Evolutionary conservation across 1,140 invertebrate species (phyloP).

Genomic region (Drosophila orena): DNA sequence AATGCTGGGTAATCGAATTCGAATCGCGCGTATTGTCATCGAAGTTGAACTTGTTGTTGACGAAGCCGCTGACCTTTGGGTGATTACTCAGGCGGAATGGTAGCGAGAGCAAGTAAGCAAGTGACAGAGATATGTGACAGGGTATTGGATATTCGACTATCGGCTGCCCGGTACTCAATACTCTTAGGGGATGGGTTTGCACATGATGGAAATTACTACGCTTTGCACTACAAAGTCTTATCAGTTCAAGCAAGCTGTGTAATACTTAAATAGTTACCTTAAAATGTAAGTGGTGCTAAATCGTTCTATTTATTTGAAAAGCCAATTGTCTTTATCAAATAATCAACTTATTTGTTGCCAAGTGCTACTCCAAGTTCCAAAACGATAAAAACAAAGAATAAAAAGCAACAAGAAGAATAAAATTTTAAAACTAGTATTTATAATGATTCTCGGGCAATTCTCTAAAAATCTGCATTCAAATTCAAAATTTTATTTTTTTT

Average conservation of each 20-base stretch:
- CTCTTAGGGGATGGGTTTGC: no score
- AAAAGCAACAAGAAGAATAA: no score
- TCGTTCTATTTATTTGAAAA: no score
- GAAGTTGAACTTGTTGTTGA: slow-evolving; percentile 61
- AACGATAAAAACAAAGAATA: no score
- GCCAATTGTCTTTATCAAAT: no score
- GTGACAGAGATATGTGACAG: neutral
- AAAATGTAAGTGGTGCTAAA: neutral
- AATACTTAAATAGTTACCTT: neutral
- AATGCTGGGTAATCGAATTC: slow-evolving; percentile 17
- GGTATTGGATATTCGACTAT: slow-evolving; percentile 8
- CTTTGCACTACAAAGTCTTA: neutral
- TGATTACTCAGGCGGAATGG: slow-evolving; percentile 21
- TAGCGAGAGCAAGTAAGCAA: slow-evolving; percentile 26
- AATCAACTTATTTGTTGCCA: no score
- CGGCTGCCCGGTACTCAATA: slow-evolving; percentile 1
- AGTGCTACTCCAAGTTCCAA: no score
- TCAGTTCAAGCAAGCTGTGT: neutral
- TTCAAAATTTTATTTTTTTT: no score
- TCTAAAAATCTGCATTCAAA: no score
- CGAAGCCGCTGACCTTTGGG: slow-evolving; percentile 37
- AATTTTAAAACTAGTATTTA: no score
- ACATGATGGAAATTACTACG: neutral
- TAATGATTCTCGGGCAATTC: no score
- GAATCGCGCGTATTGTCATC: slow-evolving; percentile 13